These are phyloP conservation scores for Holothuria glaberrima DNA, from an alignment of 35 echinoderm and acorn worm genomes.

Conservation along the genomic window DNA sequence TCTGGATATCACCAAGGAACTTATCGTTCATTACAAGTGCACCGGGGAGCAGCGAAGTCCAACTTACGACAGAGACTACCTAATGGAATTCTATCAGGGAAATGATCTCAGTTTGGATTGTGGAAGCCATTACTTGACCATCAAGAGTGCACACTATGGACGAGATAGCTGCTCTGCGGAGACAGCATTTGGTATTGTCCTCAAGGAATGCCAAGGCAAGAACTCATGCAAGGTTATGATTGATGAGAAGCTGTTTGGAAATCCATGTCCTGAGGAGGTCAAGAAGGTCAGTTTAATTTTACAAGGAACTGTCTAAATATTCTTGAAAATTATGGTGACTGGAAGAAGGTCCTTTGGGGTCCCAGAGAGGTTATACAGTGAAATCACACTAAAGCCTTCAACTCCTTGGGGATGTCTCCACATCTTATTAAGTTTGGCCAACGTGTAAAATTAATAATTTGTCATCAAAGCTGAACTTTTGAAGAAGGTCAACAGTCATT, in stretches of 20 bases:
- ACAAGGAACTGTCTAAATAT: neutral
- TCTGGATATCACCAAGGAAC: constrained; percentile 11
- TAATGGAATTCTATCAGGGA: constrained; percentile 25
- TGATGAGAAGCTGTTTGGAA: constrained; percentile 23
- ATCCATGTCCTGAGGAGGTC: constrained; percentile 27
- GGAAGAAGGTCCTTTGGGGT: too few relatives aligned
- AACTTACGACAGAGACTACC: neutral
- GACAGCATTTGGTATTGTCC: constrained; percentile 22
- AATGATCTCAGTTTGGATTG: constrained; percentile 16
- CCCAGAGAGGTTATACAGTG: too few relatives aligned
- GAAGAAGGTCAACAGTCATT: too few relatives aligned
- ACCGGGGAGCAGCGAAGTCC: neutral
- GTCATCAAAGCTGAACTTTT: too few relatives aligned
- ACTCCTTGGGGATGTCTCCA: too few relatives aligned
- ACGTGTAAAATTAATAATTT: too few relatives aligned
- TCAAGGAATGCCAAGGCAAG: constrained; percentile 40
- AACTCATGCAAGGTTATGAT: constrained; percentile 16
- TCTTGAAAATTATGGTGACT: too few relatives aligned
- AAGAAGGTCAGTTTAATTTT: constrained; percentile 13
- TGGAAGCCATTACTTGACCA: constrained; percentile 1
- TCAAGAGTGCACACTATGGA: constrained; percentile 12
- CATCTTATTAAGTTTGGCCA: too few relatives aligned
- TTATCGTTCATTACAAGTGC: constrained; percentile 47
- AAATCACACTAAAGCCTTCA: too few relatives aligned
- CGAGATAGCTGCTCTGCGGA: constrained; percentile 26